These are phyloP conservation scores for Polietes domitor DNA, from an alignment of 2,888 invertebrate genomes.

Conservation along the genomic window DNA sequence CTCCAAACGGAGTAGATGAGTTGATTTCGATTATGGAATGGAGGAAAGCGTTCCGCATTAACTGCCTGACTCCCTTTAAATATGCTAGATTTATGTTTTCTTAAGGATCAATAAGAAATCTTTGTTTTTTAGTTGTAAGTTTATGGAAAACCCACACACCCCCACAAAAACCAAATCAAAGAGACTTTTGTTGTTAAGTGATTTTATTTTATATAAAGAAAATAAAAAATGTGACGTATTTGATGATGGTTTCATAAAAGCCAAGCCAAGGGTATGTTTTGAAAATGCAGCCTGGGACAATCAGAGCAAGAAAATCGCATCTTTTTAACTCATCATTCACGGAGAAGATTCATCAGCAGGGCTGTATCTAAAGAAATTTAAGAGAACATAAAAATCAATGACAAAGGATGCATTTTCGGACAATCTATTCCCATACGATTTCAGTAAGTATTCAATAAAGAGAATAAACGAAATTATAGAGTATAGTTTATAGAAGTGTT, in stretches of 20 bases:
- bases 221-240: constrained; percentile 5
- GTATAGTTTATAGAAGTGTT: too few species aligned
- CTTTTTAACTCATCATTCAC: too few species aligned
- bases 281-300: too few species aligned
- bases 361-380: too few species aligned
- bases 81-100: neutral
- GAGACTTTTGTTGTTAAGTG: constrained; percentile 33
- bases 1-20: constrained; percentile 73
- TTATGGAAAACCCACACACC: neutral
- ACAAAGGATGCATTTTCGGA: too few species aligned
- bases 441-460: too few species aligned
- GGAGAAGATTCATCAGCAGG: too few species aligned
- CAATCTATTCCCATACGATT: too few species aligned
- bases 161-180: constrained; percentile 5
- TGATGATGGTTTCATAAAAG: neutral
- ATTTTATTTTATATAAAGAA: constrained; percentile 12
- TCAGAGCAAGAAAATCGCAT: too few species aligned
- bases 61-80: neutral
- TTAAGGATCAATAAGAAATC: neutral
- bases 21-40: neutral
- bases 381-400: too few species aligned
- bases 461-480: too few species aligned
- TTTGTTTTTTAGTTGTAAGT: constrained; percentile 39
- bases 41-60: neutral
- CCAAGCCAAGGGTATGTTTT: too few species aligned